phyloP scores from a whole-genome alignment of 2,888 invertebrate genomes.

The Tachina fera region DNA sequence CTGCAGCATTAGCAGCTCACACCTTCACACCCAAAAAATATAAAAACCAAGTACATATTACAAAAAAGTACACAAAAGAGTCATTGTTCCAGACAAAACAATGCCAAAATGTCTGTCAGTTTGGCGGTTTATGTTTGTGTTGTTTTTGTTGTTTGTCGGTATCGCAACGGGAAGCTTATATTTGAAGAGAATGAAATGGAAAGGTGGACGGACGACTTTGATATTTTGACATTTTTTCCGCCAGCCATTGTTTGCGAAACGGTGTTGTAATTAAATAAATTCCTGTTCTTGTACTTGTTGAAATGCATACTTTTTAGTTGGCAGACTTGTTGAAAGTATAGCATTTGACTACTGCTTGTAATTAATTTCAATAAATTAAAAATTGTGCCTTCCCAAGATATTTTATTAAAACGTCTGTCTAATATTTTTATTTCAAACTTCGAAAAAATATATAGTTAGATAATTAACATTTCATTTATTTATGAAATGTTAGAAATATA shows the following conservation, averaged over 20 bases:
- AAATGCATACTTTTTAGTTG: neutral
- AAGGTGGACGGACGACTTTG: neutral
- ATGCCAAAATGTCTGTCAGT: conserved; percentile 66
- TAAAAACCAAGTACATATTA: neutral
- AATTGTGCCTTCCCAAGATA: neutral
- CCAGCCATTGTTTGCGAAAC: conserved; percentile 2
- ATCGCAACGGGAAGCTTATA: conserved; percentile 22
- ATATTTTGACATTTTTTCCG: conserved; percentile 13
- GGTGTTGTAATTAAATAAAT: conserved; percentile 34
- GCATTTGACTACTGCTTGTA: neutral
- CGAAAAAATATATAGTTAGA: neutral
- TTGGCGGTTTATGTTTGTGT: conserved; percentile 37
- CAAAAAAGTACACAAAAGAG: conserved; percentile 42
- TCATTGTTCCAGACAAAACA: conserved; percentile 60
- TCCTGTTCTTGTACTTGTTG: conserved; percentile 26
- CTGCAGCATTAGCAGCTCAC: conserved; percentile 19
- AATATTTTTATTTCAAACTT: neutral
- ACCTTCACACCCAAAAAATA: conserved; percentile 5
- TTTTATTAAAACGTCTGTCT: neutral
- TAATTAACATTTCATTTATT: no score
- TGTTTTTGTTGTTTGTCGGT: conserved; percentile 25
- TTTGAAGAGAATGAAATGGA: neutral
- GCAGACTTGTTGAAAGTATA: conserved; percentile 1
- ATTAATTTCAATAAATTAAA: neutral
- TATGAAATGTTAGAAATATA: no score